Base-by-base conservation (phyloP, 1,140 invertebrate genomes). In the Microvelia longipes region DNA sequence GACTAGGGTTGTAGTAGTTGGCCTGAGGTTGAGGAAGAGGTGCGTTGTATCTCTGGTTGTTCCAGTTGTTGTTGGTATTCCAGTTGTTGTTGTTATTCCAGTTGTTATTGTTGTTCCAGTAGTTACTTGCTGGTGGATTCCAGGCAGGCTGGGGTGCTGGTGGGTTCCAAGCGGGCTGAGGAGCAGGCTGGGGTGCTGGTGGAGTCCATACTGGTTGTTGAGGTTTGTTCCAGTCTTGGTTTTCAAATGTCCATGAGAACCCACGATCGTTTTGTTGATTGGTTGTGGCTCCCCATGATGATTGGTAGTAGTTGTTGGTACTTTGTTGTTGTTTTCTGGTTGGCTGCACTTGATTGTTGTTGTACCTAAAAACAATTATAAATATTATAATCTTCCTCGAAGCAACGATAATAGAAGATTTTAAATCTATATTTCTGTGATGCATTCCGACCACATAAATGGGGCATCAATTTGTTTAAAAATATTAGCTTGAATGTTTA, bases 31-130 rank as follows among this genome's bases (percentile, higher is more conserved):
- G 76, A 76, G 76, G 72, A 74, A 73, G 69, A 68, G 77, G 76
- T 70, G 78, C 71, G 27, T 78, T 78, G 71, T 80, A 79, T 2
- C 75, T 76, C 14, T 77, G 76, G 72, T 80, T 68, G 72, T 76
- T 28, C 73, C 76, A 25, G 74, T 67, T 73, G 75, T 61, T 78
- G 79, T 11, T 78, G 79, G 66, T 50, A 5, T 19, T 11, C 5
- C 19, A 11, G 35, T 50, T 50, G 19, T 50, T 78, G 81, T 72
- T 79, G 81, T 71, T 50, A 5, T 24, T 14, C 5, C 24, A 81
- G 79, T 0, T 72, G 70, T 71, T 78, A 77, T 69, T 75, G 77
- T 64, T 65, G 26, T 26, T 60, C 28, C 24, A 1, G 28, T 5
- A 15, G 50, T 1, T 69, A 30, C 27, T 19, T 24, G 25, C 14